Percentiles rank a stretch among this genome's conserved stretches.
These are phyloP conservation scores for Leucoraja ocellata DNA, from an alignment of 2,797 vertebrate genomes.

Conservation along the genomic window DNA sequence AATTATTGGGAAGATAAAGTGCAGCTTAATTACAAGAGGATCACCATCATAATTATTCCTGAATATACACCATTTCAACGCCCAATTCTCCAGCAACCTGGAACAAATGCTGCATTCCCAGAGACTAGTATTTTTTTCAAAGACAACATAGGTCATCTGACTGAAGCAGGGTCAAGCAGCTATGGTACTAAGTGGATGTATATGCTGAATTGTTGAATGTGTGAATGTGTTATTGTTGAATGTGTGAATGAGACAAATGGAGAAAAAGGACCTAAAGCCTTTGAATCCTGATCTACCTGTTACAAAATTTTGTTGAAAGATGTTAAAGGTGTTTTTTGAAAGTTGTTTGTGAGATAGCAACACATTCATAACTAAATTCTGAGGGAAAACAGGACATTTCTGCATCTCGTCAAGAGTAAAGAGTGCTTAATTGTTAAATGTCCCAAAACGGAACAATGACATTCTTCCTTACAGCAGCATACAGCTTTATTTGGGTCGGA, in stretches of 20 bases:
- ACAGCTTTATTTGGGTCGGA: conserved; percentile 2
- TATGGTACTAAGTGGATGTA: neutral
- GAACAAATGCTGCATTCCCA: neutral
- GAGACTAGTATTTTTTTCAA: neutral
- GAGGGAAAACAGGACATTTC: neutral
- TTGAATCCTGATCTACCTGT: neutral
- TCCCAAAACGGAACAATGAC: too few species aligned
- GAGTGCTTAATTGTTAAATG: too few species aligned
- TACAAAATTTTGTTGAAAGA: neutral
- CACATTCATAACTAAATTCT: neutral
- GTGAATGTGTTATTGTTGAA: neutral
- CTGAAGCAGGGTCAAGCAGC: neutral
- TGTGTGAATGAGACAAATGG: neutral
- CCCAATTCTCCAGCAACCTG: neutral
- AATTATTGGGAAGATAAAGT: neutral
- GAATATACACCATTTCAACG: neutral
- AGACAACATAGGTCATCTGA: neutral
- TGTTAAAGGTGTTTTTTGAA: neutral
- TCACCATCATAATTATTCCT: neutral
- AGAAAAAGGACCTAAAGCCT: neutral
- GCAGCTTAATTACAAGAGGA: neutral
- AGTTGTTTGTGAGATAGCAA: neutral
- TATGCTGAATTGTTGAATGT: neutral
- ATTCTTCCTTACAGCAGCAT: too few species aligned
- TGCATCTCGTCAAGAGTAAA: neutral